Percentiles rank a stretch among this genome's conserved stretches.
Evolutionary conservation across 2,888 invertebrate genomes (phyloP).

Genomic region (Pristionchus arcanus): DNA sequence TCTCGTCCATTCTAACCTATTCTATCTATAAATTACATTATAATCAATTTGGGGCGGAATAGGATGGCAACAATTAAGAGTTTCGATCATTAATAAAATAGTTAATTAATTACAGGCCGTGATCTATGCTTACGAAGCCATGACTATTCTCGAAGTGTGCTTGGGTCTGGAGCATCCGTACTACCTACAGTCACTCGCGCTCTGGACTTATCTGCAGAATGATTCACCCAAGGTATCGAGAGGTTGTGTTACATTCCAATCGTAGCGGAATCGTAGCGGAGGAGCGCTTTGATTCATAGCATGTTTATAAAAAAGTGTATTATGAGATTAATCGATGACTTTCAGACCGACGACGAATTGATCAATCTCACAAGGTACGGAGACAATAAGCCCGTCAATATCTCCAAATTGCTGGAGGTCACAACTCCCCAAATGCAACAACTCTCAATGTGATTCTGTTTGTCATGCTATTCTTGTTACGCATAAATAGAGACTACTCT

Average conservation of each 20-base stretch:
- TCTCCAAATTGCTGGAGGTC: constrained; percentile 53
- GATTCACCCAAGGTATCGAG: constrained; percentile 57
- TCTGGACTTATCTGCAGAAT: constrained; percentile 78
- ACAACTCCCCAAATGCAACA: background rate
- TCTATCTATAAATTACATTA: too few relatives aligned
- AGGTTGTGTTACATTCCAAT: too few relatives aligned
- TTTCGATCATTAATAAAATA: constrained; percentile 13
- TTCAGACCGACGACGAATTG: constrained; percentile 37
- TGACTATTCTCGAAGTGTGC: constrained; percentile 78
- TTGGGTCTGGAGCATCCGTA: constrained; percentile 78
- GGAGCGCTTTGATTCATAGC: too few relatives aligned
- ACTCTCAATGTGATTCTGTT: background rate
- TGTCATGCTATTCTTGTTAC: background rate
- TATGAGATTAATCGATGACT: too few relatives aligned
- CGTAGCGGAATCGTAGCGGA: too few relatives aligned
- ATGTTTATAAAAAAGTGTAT: too few relatives aligned
- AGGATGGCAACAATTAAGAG: too few relatives aligned
- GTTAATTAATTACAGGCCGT: constrained; percentile 66
- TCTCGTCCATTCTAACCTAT: too few relatives aligned
- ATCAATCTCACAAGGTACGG: constrained; percentile 53
- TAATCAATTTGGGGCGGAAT: too few relatives aligned
- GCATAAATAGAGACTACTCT: background rate
- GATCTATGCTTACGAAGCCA: constrained; percentile 77
- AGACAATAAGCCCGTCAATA: constrained; percentile 65
- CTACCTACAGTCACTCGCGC: constrained; percentile 76